Percentiles rank a stretch among this genome's conserved stretches.
Conservation (phyloP, 2,797 vertebrate genomes). For the Enoplosus armatus region DNA sequence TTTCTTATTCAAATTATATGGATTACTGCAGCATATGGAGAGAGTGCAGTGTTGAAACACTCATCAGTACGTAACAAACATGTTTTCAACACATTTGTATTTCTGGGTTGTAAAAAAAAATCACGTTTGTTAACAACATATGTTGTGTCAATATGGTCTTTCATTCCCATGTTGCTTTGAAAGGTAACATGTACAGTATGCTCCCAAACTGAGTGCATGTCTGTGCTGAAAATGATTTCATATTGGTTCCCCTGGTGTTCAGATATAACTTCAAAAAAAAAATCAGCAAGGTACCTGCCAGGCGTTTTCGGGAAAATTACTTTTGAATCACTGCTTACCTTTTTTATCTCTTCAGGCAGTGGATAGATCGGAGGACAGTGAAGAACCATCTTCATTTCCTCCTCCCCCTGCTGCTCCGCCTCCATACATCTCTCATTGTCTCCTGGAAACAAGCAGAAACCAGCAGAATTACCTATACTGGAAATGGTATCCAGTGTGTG, state of each 20-base stretch:
- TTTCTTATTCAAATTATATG: conserved; percentile 62
- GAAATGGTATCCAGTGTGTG: conserved; percentile 1
- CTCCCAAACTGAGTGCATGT: neutral
- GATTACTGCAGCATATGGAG: conserved; percentile 62
- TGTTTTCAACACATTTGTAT: conserved; percentile 39
- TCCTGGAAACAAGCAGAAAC: conserved; percentile 66
- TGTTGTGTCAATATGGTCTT: conserved; percentile 44
- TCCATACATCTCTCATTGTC: conserved; percentile 53
- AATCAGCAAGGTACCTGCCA: conserved; percentile 8
- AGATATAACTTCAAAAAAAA: conserved; percentile 15
- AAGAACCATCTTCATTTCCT: conserved; percentile 80
- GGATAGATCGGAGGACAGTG: conserved; percentile 81
- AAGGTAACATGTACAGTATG: neutral
- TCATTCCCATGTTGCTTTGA: conserved; percentile 35
- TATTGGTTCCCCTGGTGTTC: neutral
- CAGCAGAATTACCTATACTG: conserved; percentile 21
- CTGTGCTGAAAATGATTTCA: neutral
- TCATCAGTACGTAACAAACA: conserved; percentile 40
- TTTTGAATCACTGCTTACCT: conserved; percentile 82
- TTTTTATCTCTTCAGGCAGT: conserved; percentile 90
- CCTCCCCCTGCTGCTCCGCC: conserved; percentile 45
- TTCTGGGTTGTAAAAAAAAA: conserved; percentile 23
- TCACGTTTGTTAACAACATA: conserved; percentile 30
- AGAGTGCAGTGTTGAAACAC: conserved; percentile 27
- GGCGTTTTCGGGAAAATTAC: conserved; percentile 17